These are phyloP conservation scores for Vespertilio murinus DNA, from an alignment of 2,797 vertebrate genomes.

Conservation along the genomic window DNA sequence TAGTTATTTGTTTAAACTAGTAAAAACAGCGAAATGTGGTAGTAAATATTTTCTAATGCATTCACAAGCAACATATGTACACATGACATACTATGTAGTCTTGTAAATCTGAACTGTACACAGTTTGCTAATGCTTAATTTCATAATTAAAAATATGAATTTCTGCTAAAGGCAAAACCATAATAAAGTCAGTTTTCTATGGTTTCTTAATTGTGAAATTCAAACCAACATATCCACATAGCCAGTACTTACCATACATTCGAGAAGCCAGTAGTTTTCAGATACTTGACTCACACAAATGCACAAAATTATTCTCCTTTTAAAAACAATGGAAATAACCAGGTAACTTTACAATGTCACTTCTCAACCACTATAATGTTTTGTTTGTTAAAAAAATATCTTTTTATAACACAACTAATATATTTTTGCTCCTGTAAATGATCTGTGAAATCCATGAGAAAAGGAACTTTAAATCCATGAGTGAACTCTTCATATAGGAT, in stretches of 20 bases:
- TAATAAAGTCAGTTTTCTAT: conserved; percentile 82
- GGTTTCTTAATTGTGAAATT: conserved; percentile 81
- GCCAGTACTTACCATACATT: conserved; percentile 79
- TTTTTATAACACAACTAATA: conserved; percentile 55
- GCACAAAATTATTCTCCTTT: conserved; percentile 56
- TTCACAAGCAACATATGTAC: conserved; percentile 75
- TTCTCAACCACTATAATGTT: conserved; percentile 66
- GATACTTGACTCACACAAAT: conserved; percentile 49
- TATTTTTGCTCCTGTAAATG: conserved; percentile 68
- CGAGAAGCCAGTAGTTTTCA: conserved; percentile 82
- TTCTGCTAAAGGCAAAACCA: conserved; percentile 81
- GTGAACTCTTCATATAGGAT: conserved; percentile 71
- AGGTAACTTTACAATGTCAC: conserved; percentile 74
- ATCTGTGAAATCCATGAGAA: conserved; percentile 36
- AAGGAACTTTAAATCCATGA: conserved; percentile 67
- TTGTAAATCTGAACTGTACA: conserved; percentile 82
- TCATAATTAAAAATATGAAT: conserved; percentile 80
- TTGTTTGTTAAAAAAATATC: conserved; percentile 68
- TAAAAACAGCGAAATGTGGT: conserved; percentile 74
- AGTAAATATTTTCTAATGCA: conserved; percentile 75
- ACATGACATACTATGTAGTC: conserved; percentile 73
- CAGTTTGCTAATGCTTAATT: conserved; percentile 79
- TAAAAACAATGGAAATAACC: conserved; percentile 70
- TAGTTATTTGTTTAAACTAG: conserved; percentile 75
- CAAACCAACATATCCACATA: conserved; percentile 77